Evolutionary conservation across 1,140 invertebrate species (phyloP).

Genomic region (Bombus superbus): DNA sequence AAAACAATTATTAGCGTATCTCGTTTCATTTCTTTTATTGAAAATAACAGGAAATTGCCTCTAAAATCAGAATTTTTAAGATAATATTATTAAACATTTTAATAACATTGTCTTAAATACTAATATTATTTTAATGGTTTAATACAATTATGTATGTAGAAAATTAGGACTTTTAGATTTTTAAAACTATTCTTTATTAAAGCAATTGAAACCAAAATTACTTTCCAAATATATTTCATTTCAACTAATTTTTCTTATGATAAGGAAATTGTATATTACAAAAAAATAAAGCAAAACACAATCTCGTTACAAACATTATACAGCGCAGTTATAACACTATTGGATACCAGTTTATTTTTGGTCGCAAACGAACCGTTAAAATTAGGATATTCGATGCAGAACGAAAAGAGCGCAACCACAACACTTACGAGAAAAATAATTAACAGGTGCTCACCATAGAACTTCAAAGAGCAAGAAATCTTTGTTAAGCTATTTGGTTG

Average conservation of each 20-base stretch:
- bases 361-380: not conserved
- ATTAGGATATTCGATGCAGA: not conserved
- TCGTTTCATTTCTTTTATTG: no score
- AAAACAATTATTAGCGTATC: no score
- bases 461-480: slow-evolving; percentile 11
- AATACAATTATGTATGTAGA: no score
- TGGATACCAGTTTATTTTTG: not conserved
- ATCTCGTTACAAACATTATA: not conserved
- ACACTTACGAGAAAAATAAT: not conserved
- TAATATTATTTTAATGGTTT: no score
- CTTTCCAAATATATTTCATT: not conserved
- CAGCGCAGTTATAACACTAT: no score
- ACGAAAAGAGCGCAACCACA: not conserved
- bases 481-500: slow-evolving; percentile 26
- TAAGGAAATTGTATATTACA: not conserved
- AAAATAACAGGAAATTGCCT: no score
- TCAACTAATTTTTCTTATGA: not conserved
- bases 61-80: no score
- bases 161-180: no score
- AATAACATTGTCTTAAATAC: not conserved
- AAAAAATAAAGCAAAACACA: not conserved
- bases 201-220: not conserved
- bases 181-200: no score
- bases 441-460: not conserved
- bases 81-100: no score